phyloP scores from a whole-genome alignment of 92 coral and sea anemone species.

The Meandrina meandrites region DNA sequence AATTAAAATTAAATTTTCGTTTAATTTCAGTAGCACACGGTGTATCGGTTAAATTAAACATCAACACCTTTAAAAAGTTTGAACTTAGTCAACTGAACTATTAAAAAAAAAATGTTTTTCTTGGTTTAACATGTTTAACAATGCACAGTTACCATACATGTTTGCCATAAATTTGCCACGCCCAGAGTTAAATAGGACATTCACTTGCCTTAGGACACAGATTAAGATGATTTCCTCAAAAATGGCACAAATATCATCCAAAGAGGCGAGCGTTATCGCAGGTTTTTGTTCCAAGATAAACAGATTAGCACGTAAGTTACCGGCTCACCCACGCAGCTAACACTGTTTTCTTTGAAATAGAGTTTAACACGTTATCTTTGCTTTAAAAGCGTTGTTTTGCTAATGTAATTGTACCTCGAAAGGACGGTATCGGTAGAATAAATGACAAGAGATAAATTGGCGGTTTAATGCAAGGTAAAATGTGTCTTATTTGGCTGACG shows the following conservation, averaged over 20 bases:
- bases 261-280: background rate
- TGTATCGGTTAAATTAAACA: background rate
- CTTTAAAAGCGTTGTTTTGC: background rate
- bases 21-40: background rate
- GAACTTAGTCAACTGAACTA: background rate
- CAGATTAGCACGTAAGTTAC: background rate
- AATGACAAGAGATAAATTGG: background rate
- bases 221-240: conserved; percentile 16
- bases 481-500: background rate
- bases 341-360: no score
- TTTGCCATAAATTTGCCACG: background rate
- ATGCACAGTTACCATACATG: background rate
- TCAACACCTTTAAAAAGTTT: background rate
- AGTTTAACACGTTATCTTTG: no score
- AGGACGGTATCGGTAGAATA: background rate
- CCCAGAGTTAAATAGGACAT: background rate
- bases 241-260: conserved; percentile 8
- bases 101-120: background rate
- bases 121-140: background rate
- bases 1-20: background rate
- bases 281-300: background rate
- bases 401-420: background rate
- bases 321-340: background rate
- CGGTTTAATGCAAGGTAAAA: background rate
- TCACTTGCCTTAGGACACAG: background rate